Base-by-base conservation (phyloP, 2,797 vertebrate genomes). In the Bovichtus variegatus region DNA sequence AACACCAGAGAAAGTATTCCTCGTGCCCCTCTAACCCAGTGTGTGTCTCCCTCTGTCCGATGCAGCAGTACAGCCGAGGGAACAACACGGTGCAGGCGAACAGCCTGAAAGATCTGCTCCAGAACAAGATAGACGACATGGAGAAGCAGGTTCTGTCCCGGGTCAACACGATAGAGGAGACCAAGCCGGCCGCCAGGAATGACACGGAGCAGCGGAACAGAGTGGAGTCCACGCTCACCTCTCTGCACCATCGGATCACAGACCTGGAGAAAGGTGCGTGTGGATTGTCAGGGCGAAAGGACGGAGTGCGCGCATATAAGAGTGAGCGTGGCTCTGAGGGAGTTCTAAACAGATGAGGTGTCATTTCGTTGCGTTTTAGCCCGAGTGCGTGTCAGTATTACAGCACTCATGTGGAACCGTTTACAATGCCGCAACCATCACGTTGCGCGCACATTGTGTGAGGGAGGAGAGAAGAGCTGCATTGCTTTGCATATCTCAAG, bases 81-180 rank as follows among this genome's bases (percentile, higher is more conserved):
- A 99, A 98, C 83, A 95, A 93, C 84, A 97, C 96, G 43, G 92
- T 91, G 88, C 97, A 98, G 84, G 95, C 96, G 67, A 97, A 95
- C 94, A 97, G 96, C 89, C 95, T 99, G 86, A 98, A 97, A 88
- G 97, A 99, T 71, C 93, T 98, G 75, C 97, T 99, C 83, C 97
- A 99, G 86, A 98, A 95, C 93, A 98, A 98, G 89, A 98, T 99
- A 49, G 97, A 99, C 49, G 97, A 99, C 78, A 95, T 99, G 94
- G 98, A 99, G 94, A 96, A 96, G 94, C 97, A 99, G 92, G 97
- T 98, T 61, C 95, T 98, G 86, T 97, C 97, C 68, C 94, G 97
- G 60, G 97, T 99, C 90, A 98, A 97, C 95, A 97, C 95, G 63
- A 76, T 98, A 81, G 98, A 99, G 86, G 97, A 98, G 79, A 95